phyloP scores from a whole-genome alignment of 1,140 invertebrate genomes.

The Armadillidium nasatum region DNA sequence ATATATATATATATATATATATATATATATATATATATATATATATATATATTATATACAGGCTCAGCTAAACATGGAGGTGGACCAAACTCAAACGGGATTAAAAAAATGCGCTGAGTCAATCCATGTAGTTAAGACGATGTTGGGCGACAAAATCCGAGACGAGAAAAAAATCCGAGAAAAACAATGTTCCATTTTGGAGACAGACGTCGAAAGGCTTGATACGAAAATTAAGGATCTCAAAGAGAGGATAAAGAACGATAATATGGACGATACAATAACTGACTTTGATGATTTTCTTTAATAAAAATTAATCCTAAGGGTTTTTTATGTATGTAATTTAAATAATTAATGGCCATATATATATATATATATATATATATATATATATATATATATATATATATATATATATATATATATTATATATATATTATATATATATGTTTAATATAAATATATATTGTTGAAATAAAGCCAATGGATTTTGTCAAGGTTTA shows the following conservation, averaged over 20 bases:
- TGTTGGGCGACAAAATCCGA: conserved; percentile 37
- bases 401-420: no score
- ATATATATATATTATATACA: conserved; percentile 22
- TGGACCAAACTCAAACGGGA: conserved; percentile 44
- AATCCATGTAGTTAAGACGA: conserved; percentile 43
- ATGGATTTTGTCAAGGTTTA: no score
- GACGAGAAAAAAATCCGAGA: conserved; percentile 42
- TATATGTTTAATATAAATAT: no score
- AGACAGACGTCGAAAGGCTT: conserved; percentile 32
- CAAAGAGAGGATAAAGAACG: conserved; percentile 30
- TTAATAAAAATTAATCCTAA: neutral
- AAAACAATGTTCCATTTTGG: conserved; percentile 12
- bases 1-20: conserved; percentile 3
- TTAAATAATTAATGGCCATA: no score
- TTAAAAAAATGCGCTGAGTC: conserved; percentile 46
- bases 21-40: conserved; percentile 1
- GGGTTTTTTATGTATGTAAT: neutral
- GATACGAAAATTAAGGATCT: conserved; percentile 34
- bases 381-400: no score
- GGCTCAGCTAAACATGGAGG: conserved; percentile 37
- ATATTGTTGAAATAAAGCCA: no score
- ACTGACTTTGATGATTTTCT: neutral
- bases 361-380: no score
- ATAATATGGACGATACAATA: neutral
- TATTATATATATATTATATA: no score